Conservation (phyloP, 1,140 invertebrate genomes). For the Gryon sp. region DNA sequence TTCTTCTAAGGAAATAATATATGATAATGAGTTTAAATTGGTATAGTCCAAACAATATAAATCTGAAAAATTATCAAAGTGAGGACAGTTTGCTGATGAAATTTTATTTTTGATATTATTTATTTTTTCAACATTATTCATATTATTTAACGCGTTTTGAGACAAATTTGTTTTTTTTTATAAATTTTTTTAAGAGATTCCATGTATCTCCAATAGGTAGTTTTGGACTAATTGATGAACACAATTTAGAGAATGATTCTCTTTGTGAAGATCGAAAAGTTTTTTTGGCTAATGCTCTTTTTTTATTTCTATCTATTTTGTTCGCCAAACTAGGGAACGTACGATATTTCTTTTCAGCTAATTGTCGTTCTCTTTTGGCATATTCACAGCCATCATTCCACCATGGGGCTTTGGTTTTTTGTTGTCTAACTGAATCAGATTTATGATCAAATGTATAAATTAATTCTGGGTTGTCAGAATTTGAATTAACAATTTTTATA, state of each 20-base stretch:
- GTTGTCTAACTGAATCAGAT: background rate
- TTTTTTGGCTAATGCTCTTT: background rate
- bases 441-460: background rate
- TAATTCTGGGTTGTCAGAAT: background rate
- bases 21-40: background rate
- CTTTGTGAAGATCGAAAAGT: background rate
- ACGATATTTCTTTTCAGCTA: background rate
- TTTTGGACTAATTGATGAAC: background rate
- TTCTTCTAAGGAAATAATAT: background rate
- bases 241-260: background rate
- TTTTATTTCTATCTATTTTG: constrained; percentile 1
- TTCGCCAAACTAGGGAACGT: background rate
- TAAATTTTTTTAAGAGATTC: background rate
- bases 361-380: background rate
- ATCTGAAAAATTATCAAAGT: background rate
- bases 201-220: background rate
- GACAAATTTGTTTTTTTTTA: background rate
- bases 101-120: background rate
- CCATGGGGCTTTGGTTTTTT: background rate
- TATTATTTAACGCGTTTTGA: background rate
- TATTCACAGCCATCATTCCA: background rate
- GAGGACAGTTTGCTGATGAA: background rate
- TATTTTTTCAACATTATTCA: background rate
- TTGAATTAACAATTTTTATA: too few species aligned
- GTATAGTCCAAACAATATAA: background rate